Evolutionary conservation across 2,797 vertebrate genomes (phyloP).

Genomic region (Centropyge bicolor): DNA sequence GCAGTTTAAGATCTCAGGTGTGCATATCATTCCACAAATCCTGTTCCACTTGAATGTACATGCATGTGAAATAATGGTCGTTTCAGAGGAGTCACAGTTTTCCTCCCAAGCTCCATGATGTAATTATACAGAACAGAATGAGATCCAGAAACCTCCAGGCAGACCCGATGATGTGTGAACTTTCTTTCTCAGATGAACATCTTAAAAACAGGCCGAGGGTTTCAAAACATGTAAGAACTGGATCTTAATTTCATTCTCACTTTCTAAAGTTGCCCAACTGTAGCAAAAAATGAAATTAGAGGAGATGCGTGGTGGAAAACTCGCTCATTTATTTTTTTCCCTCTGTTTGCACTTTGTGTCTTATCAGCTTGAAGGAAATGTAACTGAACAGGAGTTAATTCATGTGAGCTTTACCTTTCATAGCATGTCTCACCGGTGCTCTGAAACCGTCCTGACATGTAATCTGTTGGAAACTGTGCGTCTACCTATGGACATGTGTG

Average conservation of each 20-base stretch:
- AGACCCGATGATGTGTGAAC: background rate
- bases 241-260: background rate
- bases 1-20: background rate
- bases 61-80: background rate
- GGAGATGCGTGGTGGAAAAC: background rate
- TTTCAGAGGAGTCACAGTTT: background rate
- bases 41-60: background rate
- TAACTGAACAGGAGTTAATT: background rate
- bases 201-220: background rate
- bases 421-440: background rate
- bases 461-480: constrained; percentile 24
- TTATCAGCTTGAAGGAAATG: background rate
- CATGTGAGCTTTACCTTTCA: background rate
- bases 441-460: constrained; percentile 46
- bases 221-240: constrained; percentile 4
- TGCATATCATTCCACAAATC: background rate
- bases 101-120: background rate
- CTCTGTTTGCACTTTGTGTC: background rate
- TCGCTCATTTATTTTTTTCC: no score
- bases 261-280: constrained; percentile 1
- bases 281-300: background rate
- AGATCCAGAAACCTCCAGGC: background rate
- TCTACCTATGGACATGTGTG: background rate
- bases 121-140: constrained; percentile 8
- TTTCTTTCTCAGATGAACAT: background rate